Evolutionary conservation across 1,140 invertebrate species (phyloP), one percentile per base, ranked within the genome.

Genomic region (Drosophila seguyi): DNA sequence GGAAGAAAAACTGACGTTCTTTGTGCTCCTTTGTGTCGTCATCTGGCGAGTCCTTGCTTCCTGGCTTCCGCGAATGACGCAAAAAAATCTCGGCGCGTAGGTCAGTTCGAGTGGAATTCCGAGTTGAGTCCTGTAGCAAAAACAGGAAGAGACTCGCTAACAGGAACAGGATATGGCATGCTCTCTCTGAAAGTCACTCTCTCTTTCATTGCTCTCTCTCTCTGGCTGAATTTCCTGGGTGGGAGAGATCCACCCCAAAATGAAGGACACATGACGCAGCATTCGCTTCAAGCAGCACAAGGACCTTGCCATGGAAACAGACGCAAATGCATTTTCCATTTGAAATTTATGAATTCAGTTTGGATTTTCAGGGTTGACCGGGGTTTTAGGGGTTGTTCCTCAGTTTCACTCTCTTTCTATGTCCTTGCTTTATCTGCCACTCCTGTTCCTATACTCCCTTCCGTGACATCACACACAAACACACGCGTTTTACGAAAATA

Each of bases 21-120:
- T 72, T 77, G 45, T 82, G 55, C 31, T 62, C 39, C 80, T 75
- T 79, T 84, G 79, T 82, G 75, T 80, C 66, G 67, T 72, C 69
- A 72, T 72, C 44, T 36, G 20, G 52, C 52, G 34, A 38, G 20
- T 55, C 52, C 47, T 34, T 72, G 52, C 18, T 45, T 63, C 58
- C 63, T 61, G 42, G 60, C 29, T 81, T 76, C 79, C 72, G 66
- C 42, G 34, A 57, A 81, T 81, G 79, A 77, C 56, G 79, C 69
- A 72, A 72, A 77, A 72, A 77, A 55, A 59, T 53, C 44, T 29
- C 29, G 16, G 22, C 47, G 36, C 67, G 44, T 78, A 63, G 58
- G 67, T 44, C 66, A 74, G 68, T 73, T 73, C 38, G 47, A 69
- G 68, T 36, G 29, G n/a, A 10, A 22, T 36, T 58, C 7, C 16